phyloP scores from a whole-genome alignment of 2,797 vertebrate genomes.

The Gila robusta region DNA sequence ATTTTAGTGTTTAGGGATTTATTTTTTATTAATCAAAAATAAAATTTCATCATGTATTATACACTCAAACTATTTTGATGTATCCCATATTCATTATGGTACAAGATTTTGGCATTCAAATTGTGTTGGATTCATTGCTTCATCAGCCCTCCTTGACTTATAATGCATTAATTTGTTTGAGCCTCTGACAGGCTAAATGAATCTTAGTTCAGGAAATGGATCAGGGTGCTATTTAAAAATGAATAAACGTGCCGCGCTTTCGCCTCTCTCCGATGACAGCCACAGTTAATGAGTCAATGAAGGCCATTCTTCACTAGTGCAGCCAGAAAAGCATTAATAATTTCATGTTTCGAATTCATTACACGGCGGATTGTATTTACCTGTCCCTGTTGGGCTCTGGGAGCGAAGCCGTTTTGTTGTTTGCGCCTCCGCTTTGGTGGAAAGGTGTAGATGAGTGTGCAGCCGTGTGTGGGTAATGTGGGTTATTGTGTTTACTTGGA shows the following conservation, averaged over 20 bases:
- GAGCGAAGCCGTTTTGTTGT: constrained; percentile 57
- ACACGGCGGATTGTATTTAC: constrained; percentile 63
- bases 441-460: constrained; percentile 38
- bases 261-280: constrained; percentile 58
- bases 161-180: constrained; percentile 48
- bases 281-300: constrained; percentile 78
- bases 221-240: constrained; percentile 74
- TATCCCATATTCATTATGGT: not conserved
- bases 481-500: constrained; percentile 64
- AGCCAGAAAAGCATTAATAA: constrained; percentile 68
- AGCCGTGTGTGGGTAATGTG: constrained; percentile 40
- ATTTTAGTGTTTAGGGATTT: not conserved
- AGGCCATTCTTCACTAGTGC: constrained; percentile 76
- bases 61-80: not conserved
- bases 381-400: constrained; percentile 61
- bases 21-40: not conserved
- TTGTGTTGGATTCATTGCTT: constrained; percentile 53
- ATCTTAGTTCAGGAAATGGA: constrained; percentile 76
- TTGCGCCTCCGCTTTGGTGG: constrained; percentile 20
- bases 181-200: constrained; percentile 67
- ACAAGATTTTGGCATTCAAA: constrained; percentile 26
- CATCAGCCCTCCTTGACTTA: constrained; percentile 26
- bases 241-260: constrained; percentile 70
- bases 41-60: not conserved
- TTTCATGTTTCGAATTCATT: constrained; percentile 78